These are phyloP conservation scores for Pogonocichla stellata DNA, from an alignment of 2,113 vertebrate species.

Conservation along the genomic window DNA sequence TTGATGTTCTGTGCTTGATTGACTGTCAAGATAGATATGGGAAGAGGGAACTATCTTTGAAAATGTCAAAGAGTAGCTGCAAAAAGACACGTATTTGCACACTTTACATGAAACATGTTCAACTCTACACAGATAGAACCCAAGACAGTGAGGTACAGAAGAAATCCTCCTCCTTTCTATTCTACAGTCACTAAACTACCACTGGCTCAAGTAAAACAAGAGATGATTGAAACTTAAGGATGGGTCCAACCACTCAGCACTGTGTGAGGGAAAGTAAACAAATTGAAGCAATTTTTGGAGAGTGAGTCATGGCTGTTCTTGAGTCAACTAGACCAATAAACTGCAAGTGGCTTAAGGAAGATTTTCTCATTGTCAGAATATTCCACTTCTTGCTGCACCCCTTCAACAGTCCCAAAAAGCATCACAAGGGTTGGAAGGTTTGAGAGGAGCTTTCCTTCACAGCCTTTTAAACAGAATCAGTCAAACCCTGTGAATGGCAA, in stretches of 20 bases:
- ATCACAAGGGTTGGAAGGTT: not conserved
- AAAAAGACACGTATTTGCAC: slow-evolving; percentile 43
- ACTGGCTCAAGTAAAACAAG: not conserved
- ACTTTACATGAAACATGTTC: slow-evolving; percentile 16
- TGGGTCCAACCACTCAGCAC: not conserved
- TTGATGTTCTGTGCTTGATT: not conserved
- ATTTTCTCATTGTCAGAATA: not conserved
- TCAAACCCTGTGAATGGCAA: not conserved
- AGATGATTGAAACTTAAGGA: not conserved
- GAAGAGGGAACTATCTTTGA: slow-evolving; percentile 10
- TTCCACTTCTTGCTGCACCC: not conserved
- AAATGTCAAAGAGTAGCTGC: slow-evolving; percentile 47
- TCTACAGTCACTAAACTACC: not conserved
- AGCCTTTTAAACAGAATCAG: not conserved
- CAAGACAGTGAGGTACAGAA: not conserved
- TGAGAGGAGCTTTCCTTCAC: not conserved
- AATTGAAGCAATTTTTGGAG: not conserved
- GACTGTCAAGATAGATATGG: slow-evolving; percentile 5
- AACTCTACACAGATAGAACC: not conserved
- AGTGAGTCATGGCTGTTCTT: not conserved
- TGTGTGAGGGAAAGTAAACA: not conserved
- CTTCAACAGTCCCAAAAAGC: not conserved
- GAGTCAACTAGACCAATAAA: not conserved
- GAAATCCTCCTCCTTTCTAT: not conserved
- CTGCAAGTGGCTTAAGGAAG: not conserved